Evolutionary conservation across 2,113 vertebrate species (phyloP).

Genomic region (Mus spicilegus): DNA sequence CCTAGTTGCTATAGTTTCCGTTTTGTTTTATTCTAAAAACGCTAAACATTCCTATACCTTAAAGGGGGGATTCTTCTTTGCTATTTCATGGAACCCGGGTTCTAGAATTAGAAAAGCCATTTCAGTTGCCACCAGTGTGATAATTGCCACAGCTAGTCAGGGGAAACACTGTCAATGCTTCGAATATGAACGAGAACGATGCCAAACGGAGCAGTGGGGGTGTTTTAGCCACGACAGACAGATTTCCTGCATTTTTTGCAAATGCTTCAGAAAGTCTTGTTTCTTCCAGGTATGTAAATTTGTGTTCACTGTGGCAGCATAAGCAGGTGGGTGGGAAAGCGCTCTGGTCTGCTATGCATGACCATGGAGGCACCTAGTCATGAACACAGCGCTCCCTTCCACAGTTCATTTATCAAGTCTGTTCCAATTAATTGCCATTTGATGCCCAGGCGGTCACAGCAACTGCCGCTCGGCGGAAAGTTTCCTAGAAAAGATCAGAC

Average conservation of each 20-base stretch:
- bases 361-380: not conserved
- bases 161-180: not conserved
- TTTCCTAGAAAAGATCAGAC: slow-evolving; percentile 8
- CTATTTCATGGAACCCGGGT: not conserved
- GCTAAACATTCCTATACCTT: not conserved
- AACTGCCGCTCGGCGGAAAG: not conserved
- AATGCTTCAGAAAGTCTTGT: slow-evolving; percentile 56
- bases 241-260: not conserved
- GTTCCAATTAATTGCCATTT: not conserved
- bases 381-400: not conserved
- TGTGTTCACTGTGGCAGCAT: slow-evolving; percentile 23
- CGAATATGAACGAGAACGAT: not conserved
- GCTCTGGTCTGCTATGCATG: not conserved
- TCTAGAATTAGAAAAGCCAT: not conserved
- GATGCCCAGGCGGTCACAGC: slow-evolving; percentile 31
- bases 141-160: not conserved
- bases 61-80: not conserved
- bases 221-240: not conserved
- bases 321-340: slow-evolving; percentile 33
- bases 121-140: not conserved
- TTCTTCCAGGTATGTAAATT: slow-evolving; percentile 66
- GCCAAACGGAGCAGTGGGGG: not conserved
- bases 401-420: slow-evolving; percentile 31
- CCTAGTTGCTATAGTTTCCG: not conserved
- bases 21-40: slow-evolving; percentile 1